Percentiles rank a stretch among this genome's conserved stretches.
Evolutionary conservation across 2,888 invertebrate genomes (phyloP).

Genomic region (Drosophila bunnanda): DNA sequence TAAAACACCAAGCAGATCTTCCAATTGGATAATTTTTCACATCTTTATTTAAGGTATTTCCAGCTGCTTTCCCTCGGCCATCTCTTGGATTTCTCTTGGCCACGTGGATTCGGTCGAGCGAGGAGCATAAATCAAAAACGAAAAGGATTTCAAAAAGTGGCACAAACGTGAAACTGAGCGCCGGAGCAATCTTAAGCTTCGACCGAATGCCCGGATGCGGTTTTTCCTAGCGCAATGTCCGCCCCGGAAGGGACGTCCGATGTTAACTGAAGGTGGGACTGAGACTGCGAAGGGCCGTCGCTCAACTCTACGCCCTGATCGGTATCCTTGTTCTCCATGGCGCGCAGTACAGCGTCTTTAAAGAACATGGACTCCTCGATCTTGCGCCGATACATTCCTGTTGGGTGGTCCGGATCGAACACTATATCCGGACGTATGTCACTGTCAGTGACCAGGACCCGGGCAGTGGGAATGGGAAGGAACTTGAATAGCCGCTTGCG

Average conservation of each 20-base stretch:
- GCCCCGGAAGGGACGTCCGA: neutral
- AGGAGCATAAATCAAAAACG: constrained; percentile 69
- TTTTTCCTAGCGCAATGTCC: neutral
- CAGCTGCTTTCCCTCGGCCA: constrained; percentile 17
- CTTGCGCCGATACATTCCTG: constrained; percentile 55
- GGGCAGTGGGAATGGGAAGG: constrained; percentile 74
- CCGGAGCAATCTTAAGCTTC: constrained; percentile 18
- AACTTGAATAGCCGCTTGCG: constrained; percentile 81
- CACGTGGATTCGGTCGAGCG: constrained; percentile 66
- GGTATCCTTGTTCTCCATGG: constrained; percentile 13
- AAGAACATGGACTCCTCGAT: constrained; percentile 53
- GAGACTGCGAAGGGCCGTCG: neutral
- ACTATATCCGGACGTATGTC: constrained; percentile 64
- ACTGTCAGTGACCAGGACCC: constrained; percentile 72
- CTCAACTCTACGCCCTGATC: neutral
- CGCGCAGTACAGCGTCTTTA: constrained; percentile 48
- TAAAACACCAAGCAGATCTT: constrained; percentile 20
- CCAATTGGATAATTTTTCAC: constrained; percentile 22
- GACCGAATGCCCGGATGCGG: constrained; percentile 7
- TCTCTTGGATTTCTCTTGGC: constrained; percentile 23
- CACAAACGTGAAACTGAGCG: constrained; percentile 57
- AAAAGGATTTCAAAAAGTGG: constrained; percentile 42
- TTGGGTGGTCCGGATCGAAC: constrained; percentile 59
- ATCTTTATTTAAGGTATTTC: constrained; percentile 20
- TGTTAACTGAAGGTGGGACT: neutral